Evolutionary conservation across 2,888 invertebrate species (phyloP), one percentile per base, ranked within the genome.

Genomic region (Drosophila koepferae): DNA sequence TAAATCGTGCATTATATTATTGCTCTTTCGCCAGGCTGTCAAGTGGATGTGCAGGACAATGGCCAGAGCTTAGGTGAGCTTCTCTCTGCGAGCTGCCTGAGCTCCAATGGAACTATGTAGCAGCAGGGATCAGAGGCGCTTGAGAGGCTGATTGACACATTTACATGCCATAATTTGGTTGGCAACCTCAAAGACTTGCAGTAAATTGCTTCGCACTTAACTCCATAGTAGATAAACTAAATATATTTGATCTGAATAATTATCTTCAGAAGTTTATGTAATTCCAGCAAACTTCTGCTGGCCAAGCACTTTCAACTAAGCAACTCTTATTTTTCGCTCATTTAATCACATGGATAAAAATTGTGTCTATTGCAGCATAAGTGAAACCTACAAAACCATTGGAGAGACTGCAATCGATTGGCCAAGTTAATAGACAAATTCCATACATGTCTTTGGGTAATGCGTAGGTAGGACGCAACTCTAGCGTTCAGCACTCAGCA

Each of bases 401-500:
- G 34, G n/a, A 41, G 6, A 28, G 28, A 58, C 16, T 46, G 36
- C 48, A 34, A 31, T 73, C 64, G 23, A 18, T 18, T 44, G 49
- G 62, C 20, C 20, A 43, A 28, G 80, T 71, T 80, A 77, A 77
- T 76, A 76, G 77, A 78, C 69, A 76, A 78, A 76, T 78, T 72
- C 65, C 77, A 65, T 76, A 40, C 65, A 72, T 80, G 77, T 60
- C 61, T 62, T 43, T 43, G 54, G 43, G 20, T 68, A 65, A 80
- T 76, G 78, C 78, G 78, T 78, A 78, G 78, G 78, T 69, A 80
- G 78, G 76, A 68, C 64, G 59, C 48, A 72, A 70, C 55, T 55
- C 41, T 28, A 55, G 55, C 55, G 23, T 73, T 76, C 72, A 77
- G 89, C 90, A 85, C 86, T 85, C 78, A 74, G 66, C 81, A 64